Evolutionary conservation across 2,113 vertebrate genomes (phyloP), one percentile per base, ranked within the genome.

Genomic region (Anthoscopus minutus): DNA sequence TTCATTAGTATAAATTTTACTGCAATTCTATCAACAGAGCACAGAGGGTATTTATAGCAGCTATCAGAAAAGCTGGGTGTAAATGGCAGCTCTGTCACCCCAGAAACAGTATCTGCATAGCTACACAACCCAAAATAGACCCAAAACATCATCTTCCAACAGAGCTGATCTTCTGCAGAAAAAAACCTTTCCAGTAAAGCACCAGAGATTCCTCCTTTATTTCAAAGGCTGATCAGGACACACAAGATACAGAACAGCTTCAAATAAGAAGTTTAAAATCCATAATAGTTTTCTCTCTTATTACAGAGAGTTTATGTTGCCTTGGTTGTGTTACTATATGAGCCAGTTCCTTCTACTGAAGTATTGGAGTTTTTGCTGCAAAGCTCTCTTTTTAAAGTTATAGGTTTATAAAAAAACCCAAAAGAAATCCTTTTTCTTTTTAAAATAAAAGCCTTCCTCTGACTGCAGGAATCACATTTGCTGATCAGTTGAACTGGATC

Each of bases 201-300:
- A 94, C 19, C 78, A 88, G 66, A 91, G 79, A 58, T 86, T 89
- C 87, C 66, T 94, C 66, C 78, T 87, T 79, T 38, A 31, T 74
- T 93, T 89, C 70, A 69, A 89, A 94, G 53, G 82, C 50, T 31
- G 35, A 84, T 60, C 53, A 95, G 87, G 87, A 86, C 1, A 35
- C n/a, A 50, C 2, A 2, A 86, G n/a, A 76, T 37, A 65, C 58
- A 89, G 54, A 91, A 94, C 42, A 72, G 61, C 42, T 79, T 67
- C 77, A 33, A 89, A 57, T 69, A 79, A 71, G 64, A 58, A 92
- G n/a, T 69, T 88, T 85, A 50, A 95, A 94, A 96, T 62, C 50
- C 12, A 3, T 57, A 80, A 92, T 50, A 5, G 5, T 86, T 94
- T 94, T 74, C 78, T 92, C 54, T 84, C 61, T 79, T 86, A 81